A percentile compares a stretch with the other conserved stretches of the same genome.
These are phyloP conservation scores for Petroica traversi DNA, from an alignment of 2,113 vertebrate genomes.

Conservation along the genomic window DNA sequence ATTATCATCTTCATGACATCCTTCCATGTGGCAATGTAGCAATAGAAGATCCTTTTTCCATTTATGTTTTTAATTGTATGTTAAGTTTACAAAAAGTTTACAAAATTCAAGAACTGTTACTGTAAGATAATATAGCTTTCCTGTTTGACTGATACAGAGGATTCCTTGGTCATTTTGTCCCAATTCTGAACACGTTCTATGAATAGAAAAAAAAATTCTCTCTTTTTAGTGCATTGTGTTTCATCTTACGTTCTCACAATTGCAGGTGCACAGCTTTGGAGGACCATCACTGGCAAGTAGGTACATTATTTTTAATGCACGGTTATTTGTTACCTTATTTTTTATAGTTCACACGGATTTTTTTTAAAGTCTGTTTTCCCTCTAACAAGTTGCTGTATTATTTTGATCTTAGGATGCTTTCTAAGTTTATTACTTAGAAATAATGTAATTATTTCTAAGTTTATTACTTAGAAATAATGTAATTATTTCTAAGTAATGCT, in stretches of 20 bases:
- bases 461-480: too few relatives aligned
- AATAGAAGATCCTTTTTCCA: neutral
- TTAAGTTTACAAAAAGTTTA: neutral
- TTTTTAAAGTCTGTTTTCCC: neutral
- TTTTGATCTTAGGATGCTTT: neutral
- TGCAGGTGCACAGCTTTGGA: constrained; percentile 82
- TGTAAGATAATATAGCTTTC: neutral
- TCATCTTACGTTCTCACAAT: neutral
- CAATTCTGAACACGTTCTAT: neutral
- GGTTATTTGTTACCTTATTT: neutral
- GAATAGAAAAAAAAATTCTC: neutral
- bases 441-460: too few relatives aligned
- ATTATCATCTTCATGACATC: neutral
- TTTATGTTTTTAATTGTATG: neutral
- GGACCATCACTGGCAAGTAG: constrained; percentile 85
- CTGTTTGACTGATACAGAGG: neutral
- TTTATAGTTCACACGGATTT: neutral
- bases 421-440: neutral
- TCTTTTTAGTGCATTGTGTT: neutral
- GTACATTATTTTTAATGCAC: constrained; percentile 31
- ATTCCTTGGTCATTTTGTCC: neutral
- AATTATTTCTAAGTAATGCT: too few relatives aligned
- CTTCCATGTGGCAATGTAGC: neutral
- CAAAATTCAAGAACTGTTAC: neutral
- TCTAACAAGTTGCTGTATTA: neutral